Percentiles rank a stretch among this genome's conserved stretches.
phyloP scores from a whole-genome alignment of 2,797 vertebrate genomes.

The Monodelphis domestica region DNA sequence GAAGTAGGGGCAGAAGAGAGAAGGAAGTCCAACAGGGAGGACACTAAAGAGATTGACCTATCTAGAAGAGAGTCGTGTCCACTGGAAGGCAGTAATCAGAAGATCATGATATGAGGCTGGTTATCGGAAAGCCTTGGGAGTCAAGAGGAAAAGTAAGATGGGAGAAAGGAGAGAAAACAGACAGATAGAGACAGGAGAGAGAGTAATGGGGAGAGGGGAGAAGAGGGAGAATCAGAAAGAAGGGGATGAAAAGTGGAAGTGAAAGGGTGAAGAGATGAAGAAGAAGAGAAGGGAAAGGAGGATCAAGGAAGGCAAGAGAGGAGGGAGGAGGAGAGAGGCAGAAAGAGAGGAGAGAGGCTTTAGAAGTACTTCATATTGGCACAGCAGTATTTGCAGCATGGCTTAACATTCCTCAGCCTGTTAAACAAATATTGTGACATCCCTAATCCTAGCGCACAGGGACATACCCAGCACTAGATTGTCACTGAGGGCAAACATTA shows the following conservation, averaged over 20 bases:
- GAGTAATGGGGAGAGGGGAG: not conserved
- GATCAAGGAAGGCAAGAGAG: not conserved
- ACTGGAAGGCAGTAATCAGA: not conserved
- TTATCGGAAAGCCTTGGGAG: not conserved
- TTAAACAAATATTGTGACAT: slow-evolving; percentile 86
- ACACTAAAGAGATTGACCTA: not conserved
- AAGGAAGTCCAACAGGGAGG: not conserved
- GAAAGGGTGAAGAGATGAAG: not conserved
- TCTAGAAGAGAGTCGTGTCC: not conserved
- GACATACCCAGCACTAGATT: slow-evolving; percentile 81
- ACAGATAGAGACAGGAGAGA: not conserved
- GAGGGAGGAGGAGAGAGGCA: not conserved
- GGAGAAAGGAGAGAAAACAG: not conserved
- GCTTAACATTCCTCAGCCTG: slow-evolving; percentile 81
- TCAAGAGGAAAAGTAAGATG: not conserved
- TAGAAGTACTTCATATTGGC: slow-evolving; percentile 75
- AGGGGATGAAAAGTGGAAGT: accelerated
- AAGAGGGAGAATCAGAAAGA: not conserved
- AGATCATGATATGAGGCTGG: not conserved
- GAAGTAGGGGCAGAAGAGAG: not conserved
- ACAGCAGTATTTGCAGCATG: slow-evolving; percentile 80
- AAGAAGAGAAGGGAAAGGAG: not conserved
- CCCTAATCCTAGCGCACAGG: slow-evolving; percentile 79
- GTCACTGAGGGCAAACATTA: slow-evolving; percentile 81
- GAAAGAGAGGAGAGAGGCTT: slow-evolving; percentile 68